Base-by-base conservation (phyloP, 92 coral and sea anemone species). In the Anthopleura xanthogrammica region DNA sequence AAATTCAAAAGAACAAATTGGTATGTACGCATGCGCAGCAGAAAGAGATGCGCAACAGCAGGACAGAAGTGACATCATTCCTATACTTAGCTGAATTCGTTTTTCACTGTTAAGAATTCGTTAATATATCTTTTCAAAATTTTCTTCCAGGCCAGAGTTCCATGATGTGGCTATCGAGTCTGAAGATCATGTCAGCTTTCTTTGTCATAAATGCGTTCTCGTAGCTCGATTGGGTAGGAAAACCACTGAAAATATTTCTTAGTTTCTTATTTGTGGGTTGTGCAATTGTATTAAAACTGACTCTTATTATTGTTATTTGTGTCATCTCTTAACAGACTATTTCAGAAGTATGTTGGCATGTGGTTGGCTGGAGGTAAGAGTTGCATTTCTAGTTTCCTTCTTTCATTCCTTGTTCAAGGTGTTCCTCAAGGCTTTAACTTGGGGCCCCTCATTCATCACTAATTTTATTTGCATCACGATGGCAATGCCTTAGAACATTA, bases 291-390 rank as follows among this genome's bases (percentile, higher is more conserved):
- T 58, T 58, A 19, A 14, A 62, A 62, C 36, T 9, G 36, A 62
- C 23, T 62, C 4, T 20, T 23, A 14, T 62, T 14, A 54, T 62
- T 20, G n/a, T 16, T 14, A 4, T 60, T 85, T 43, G 16, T 50
- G 40, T 83, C n/a, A 11, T 72, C 77, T 36, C 24, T 10, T 80
- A 76, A 60, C 87, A 95, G 98, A 95, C 60, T 95, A 95, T 85
- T 95, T 95, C 78, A 93, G 93, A 86, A 90, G 93, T 80, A 95
- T 95, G 98, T 82, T 92, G 77, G 93, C 96, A 56, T 87, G 94
- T 60, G 96, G 93, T 19, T 95, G 98, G 98, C 82, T 92, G 42
- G 98, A 95, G 98, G 98, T 95, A 91, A 52, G 36, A 52, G 17
- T 4, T 46, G n/a, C 20, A 39, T 48, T 40, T 29, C 36, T 48